phyloP scores from a whole-genome alignment of 2,797 vertebrate species.

The Podarcis siculus region DNA sequence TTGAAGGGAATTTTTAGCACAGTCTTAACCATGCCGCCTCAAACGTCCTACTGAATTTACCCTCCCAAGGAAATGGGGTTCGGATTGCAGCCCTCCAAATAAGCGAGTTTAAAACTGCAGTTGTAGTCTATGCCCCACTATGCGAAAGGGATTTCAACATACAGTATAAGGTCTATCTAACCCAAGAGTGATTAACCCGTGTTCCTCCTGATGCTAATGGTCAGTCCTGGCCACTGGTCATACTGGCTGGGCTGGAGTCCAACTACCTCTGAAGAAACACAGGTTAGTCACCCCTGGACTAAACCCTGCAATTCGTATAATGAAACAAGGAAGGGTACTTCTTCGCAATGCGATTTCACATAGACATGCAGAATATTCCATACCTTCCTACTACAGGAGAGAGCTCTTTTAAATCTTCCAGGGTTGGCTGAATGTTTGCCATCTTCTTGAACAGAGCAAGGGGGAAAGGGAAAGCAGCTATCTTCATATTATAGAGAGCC shows the following conservation, averaged over 20 bases:
- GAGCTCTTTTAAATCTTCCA: conserved; percentile 77
- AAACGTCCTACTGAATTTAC: too few relatives aligned
- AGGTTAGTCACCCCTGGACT: too few relatives aligned
- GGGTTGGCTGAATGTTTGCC: conserved; percentile 48
- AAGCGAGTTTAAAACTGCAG: not conserved
- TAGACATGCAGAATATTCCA: fast-evolving
- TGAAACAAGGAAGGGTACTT: not conserved
- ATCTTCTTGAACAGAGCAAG: conserved; percentile 77
- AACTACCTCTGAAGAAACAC: too few relatives aligned
- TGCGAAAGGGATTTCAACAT: not conserved
- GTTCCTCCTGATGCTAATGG: too few relatives aligned
- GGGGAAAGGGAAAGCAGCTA: conserved; percentile 65
- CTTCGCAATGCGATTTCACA: fast-evolving
- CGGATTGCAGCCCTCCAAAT: not conserved
- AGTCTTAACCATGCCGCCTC: too few relatives aligned
- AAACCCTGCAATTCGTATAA: fast-evolving
- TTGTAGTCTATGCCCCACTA: not conserved
- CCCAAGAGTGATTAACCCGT: too few relatives aligned
- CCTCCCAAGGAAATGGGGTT: too few relatives aligned
- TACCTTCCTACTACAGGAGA: conserved; percentile 45
- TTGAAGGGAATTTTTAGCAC: not conserved
- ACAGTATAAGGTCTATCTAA: not conserved
- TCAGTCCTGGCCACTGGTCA: too few relatives aligned
- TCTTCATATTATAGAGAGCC: conserved; percentile 52
- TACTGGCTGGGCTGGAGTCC: too few relatives aligned